Percentiles rank a stretch among this genome's conserved stretches.
phyloP scores from a whole-genome alignment of 2,113 vertebrate genomes.

The Phoenicopterus ruber region DNA sequence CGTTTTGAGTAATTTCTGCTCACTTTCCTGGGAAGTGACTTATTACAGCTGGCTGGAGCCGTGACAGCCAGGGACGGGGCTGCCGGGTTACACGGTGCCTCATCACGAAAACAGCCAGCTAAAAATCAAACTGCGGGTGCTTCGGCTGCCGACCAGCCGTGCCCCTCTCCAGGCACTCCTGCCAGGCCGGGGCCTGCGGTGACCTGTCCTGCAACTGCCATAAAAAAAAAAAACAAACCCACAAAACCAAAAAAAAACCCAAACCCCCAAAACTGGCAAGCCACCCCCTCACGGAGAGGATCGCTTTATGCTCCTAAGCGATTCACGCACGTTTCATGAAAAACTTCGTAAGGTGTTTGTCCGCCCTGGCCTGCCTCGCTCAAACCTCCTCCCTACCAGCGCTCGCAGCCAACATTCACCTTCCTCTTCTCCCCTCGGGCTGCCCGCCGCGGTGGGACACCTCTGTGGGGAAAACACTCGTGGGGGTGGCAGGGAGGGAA shows the following conservation, averaged over 20 bases:
- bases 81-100: not conserved
- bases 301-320: not conserved
- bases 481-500: not conserved
- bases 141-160: not conserved
- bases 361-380: not conserved
- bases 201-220: not conserved
- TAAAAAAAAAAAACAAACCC: no score
- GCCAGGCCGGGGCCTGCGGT: not conserved
- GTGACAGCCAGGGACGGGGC: not conserved
- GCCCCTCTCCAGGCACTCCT: not conserved
- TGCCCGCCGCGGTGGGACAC: not conserved
- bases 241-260: no score
- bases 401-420: not conserved
- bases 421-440: not conserved
- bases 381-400: not conserved
- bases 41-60: not conserved
- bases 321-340: accelerated
- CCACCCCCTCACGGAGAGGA: not conserved
- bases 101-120: accelerated
- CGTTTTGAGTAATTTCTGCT: not conserved
- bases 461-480: not conserved
- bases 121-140: not conserved
- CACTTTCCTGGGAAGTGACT: not conserved
- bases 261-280: not conserved
- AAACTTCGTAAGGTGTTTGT: not conserved